Evolutionary conservation across 2,888 invertebrate species (phyloP), one percentile per base, ranked within the genome.

Genomic region (Tinea trinotella): DNA sequence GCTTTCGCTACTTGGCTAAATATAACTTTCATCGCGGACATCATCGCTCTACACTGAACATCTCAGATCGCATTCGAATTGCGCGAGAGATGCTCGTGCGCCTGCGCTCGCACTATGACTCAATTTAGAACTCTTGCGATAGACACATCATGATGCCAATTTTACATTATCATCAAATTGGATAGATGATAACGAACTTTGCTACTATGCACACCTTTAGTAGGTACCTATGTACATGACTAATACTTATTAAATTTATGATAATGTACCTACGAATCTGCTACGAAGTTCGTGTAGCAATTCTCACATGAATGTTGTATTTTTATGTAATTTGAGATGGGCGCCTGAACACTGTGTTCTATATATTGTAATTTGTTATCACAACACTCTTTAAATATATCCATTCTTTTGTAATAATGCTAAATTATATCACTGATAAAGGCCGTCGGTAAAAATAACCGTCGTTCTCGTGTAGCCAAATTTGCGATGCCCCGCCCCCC

Each of bases 1-100:
- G 80, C 75, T 81, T 82, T 79, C 74, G 81, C 71, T 76, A 67
- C 66, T 64, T 60, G 68, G 70, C 84, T 84, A 84, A 81, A 80
- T 78, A 77, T 57, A 54, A 13, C 46, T 18, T 17, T 24, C 35
- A 34, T 24, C 22, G 35, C 52, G 44, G 48, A 46, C 46, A 46
- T 40, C 6, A 18, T 40, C 22, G 52, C 18, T n/a, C n/a, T 19
- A 19, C 20, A 18, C 50, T n/a, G 52, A 20, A 30, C 15, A 22
- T 54, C 24, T 40, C 46, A 46, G 24, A 55, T 35, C 18, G 44
- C 46, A 15, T 18, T 5, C 18, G 22, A 34, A 48, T 36, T 53
- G 56, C 57, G 56, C 57, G 55, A 55, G 56, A 52, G 48, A 56
- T 6, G 18, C 22, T 52, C 34, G 35, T 5, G 50, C 49, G 55